These are phyloP conservation scores for Hybos culiciformis DNA, from an alignment of 2,888 invertebrate genomes.

Conservation along the genomic window DNA sequence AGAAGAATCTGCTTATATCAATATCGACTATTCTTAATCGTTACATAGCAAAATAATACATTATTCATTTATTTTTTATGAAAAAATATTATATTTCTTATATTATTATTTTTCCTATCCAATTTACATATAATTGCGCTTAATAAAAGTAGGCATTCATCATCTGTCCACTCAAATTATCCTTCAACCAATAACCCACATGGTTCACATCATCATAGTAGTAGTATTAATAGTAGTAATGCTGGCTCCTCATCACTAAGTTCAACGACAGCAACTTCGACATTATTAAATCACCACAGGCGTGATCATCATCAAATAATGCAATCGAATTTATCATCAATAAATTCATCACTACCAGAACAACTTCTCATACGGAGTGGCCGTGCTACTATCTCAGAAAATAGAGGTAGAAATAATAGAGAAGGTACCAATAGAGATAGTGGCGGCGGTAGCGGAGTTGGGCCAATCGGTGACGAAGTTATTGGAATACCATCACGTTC, in stretches of 20 bases:
- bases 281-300: not conserved
- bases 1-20: too few species aligned
- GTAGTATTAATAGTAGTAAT: constrained; percentile 11
- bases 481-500: constrained; percentile 19
- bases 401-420: constrained; percentile 10
- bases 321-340: constrained; percentile 3
- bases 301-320: constrained; percentile 2
- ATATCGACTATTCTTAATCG: too few species aligned
- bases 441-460: constrained; percentile 5
- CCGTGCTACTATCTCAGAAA: not conserved
- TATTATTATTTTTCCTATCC: too few species aligned
- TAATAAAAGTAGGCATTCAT: constrained; percentile 19
- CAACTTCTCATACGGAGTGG: constrained; percentile 2
- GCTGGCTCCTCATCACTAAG: constrained; percentile 4
- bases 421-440: constrained; percentile 2
- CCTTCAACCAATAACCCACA: constrained; percentile 19
- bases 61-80: too few species aligned
- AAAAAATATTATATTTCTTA: too few species aligned
- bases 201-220: constrained; percentile 12
- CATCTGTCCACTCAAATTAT: constrained; percentile 30
- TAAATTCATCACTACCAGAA: constrained; percentile 2
- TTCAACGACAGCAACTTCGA: constrained; percentile 9
- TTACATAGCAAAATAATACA: too few species aligned
- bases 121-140: too few species aligned
- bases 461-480: constrained; percentile 6